Base-by-base conservation (phyloP, 30 jellyfish, hydroid and myxozoan species). In the Aurelia coerulea region DNA sequence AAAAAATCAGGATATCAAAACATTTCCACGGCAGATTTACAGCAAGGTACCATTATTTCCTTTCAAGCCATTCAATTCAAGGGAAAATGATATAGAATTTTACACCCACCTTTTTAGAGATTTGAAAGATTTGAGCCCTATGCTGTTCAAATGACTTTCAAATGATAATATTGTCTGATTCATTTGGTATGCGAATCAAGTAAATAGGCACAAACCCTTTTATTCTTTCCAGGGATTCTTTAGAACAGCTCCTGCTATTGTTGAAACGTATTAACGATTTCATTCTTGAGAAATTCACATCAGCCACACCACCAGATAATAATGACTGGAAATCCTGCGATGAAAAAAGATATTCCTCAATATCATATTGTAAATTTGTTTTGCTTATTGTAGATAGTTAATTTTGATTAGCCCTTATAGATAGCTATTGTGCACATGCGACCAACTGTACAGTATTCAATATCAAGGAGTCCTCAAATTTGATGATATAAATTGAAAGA, bases 231-330 rank as follows among this genome's bases (percentile, higher is more conserved):
- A 92, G 49, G 13, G 86, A 63, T 50, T 86, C 97, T 62, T 80
- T 80, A 9, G 95, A 78, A 68, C 94, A 92, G 33, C 81, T 91
- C 70, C 98, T 82, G 50, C 91, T 68, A 62, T 92, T 92, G 65
- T 94, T 86, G 85, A 92, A 92, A 7, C 97, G 88, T 33, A 92
- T 86, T 32, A 92, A 81, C 10, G 92, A 73, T 33, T 80, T 86
- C 75, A 92, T 68, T 69, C 98, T 79, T 10, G 91, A 15, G 37
- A 86, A 71, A 37, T 93, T 86, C 34, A 92, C 80, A 58, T 92
- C 95, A 19, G 81, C 98, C 5, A 80, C 86, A 19, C 98, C 98
- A 7, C 98, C 98, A 66, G 98, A 92, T n/a, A 92, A 67, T 64
- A 92, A 81, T n/a, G 88, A 68, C 76, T 92, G 98, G 19, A 92